These are phyloP conservation scores for Upupa epops DNA, from an alignment of 2,113 vertebrate species.

Conservation along the genomic window DNA sequence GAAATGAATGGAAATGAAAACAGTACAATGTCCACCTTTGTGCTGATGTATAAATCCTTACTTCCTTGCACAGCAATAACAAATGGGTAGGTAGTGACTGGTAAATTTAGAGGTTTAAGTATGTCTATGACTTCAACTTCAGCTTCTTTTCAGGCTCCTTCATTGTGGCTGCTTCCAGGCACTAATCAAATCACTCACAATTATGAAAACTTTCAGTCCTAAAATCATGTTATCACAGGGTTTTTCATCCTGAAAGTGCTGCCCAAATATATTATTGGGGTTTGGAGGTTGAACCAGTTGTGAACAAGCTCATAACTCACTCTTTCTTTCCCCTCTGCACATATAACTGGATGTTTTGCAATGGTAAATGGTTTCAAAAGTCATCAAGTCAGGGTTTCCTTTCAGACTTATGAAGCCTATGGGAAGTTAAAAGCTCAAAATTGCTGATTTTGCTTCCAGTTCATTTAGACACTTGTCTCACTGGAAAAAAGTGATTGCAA, in stretches of 20 bases:
- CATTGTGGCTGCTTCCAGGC: not conserved
- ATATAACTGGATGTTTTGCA: not conserved
- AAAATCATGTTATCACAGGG: not conserved
- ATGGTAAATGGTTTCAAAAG: not conserved
- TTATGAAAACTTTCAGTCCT: constrained; percentile 19
- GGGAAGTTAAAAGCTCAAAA: not conserved
- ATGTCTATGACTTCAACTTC: not conserved
- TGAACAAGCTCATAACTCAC: not conserved
- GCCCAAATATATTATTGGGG: not conserved
- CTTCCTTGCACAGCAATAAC: not conserved
- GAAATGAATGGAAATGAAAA: constrained; percentile 22
- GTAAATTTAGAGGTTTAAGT: constrained; percentile 4
- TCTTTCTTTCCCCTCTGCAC: not conserved
- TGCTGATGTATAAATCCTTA: not conserved
- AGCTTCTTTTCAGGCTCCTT: not conserved
- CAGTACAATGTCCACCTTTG: not conserved
- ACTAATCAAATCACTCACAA: not conserved
- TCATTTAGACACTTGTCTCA: not conserved
- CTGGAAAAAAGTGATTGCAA: not conserved
- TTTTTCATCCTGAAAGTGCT: not conserved
- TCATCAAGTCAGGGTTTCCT: not conserved
- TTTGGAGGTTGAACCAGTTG: not conserved
- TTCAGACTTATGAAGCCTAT: rapidly evolving
- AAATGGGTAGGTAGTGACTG: not conserved
- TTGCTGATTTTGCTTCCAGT: not conserved